These are phyloP conservation scores for Stegodyphus mimosarum DNA, from an alignment of 1,140 invertebrate genomes.

Conservation along the genomic window DNA sequence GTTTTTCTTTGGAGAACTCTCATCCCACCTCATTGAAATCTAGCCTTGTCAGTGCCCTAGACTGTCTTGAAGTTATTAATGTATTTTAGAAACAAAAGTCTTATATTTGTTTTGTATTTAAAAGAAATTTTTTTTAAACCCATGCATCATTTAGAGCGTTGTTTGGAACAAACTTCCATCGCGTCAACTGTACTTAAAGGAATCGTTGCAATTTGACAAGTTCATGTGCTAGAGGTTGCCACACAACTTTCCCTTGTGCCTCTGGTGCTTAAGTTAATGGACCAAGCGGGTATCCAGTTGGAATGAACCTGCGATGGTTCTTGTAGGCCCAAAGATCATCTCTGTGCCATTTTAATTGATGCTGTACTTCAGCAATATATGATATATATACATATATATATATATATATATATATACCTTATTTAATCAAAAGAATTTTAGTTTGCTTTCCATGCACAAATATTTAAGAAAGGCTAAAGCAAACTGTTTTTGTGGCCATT, in stretches of 20 bases:
- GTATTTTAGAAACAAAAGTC: slow-evolving; percentile 9
- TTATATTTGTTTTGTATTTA: slow-evolving; percentile 17
- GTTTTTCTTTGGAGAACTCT: slow-evolving; percentile 1
- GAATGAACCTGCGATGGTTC: slow-evolving; percentile 9
- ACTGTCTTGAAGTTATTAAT: not conserved
- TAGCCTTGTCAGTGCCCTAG: slow-evolving; percentile 29
- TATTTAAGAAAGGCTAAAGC: slow-evolving; percentile 15
- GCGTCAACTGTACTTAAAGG: slow-evolving; percentile 11
- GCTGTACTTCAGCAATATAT: slow-evolving; percentile 42
- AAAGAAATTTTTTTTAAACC: slow-evolving; percentile 1
- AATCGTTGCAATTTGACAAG: slow-evolving; percentile 10
- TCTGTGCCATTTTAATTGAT: slow-evolving; percentile 51
- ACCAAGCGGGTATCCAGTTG: slow-evolving; percentile 11
- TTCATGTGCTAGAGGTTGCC: slow-evolving; percentile 12
- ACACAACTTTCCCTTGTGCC: slow-evolving; percentile 14
- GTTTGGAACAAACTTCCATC: not conserved
- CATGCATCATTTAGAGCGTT: slow-evolving; percentile 4
- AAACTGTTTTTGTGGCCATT: not conserved
- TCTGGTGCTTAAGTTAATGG: slow-evolving; percentile 29
- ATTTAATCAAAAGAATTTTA: slow-evolving; percentile 54
- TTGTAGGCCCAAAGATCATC: slow-evolving; percentile 53
- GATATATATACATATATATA: slow-evolving; percentile 32
- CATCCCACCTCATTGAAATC: slow-evolving; percentile 14
- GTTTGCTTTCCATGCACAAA: slow-evolving; percentile 53
- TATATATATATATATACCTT: slow-evolving; percentile 10